Conservation (phyloP, 2,888 invertebrate species). For the Amphipyra berbera region DNA sequence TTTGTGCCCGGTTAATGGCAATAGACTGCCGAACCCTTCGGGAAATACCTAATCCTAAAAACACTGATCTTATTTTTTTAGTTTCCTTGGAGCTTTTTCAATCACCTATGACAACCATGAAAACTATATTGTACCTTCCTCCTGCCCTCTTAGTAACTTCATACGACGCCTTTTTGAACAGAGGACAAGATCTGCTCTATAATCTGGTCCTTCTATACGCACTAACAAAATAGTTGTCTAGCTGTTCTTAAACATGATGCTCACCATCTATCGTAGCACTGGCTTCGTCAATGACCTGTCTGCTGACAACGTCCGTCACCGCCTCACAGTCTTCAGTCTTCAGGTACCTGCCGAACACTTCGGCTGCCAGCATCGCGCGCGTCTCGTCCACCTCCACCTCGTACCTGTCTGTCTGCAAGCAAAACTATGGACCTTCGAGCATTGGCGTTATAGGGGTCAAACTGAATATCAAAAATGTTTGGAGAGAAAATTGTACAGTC, state of each 20-base stretch:
- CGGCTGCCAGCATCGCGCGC: constrained; percentile 93
- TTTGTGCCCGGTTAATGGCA: too few species aligned
- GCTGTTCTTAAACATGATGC: constrained; percentile 1
- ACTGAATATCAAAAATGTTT: background rate
- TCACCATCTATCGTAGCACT: constrained; percentile 85
- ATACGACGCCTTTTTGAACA: too few species aligned
- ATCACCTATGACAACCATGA: too few species aligned
- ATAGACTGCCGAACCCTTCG: too few species aligned
- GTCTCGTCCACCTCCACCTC: constrained; percentile 98
- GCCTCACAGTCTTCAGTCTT: constrained; percentile 83
- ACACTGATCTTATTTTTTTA: too few species aligned
- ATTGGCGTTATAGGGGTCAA: constrained; percentile 43
- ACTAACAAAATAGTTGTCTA: too few species aligned
- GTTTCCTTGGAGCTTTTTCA: too few species aligned
- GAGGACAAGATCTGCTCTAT: too few species aligned
- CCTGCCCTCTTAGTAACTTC: too few species aligned
- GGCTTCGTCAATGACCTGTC: constrained; percentile 77
- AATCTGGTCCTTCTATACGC: too few species aligned
- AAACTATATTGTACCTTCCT: too few species aligned
- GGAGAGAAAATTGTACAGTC: background rate
- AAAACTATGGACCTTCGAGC: constrained; percentile 61
- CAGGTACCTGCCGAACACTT: constrained; percentile 90
- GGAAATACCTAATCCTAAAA: too few species aligned
- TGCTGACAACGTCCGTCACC: constrained; percentile 81
- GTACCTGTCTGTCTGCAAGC: constrained; percentile 93